Conservation (phyloP, 2,797 vertebrate genomes). For the Tragelaphus oryx region DNA sequence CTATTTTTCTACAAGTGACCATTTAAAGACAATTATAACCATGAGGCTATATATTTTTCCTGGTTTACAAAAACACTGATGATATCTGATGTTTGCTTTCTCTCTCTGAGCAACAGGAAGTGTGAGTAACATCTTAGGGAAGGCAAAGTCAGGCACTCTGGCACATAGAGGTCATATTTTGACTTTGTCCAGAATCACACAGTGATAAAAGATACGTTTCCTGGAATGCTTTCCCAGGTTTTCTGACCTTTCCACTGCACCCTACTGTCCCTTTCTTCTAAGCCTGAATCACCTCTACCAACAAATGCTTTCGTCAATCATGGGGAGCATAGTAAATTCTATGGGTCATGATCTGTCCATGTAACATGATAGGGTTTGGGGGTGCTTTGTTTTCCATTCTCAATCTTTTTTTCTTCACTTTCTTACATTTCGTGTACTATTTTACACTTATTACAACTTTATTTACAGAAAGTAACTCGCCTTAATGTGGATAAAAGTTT, state of each 20-base stretch:
- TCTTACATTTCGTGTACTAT: neutral
- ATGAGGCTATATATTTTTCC: neutral
- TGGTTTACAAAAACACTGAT: neutral
- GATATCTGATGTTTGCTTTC: neutral
- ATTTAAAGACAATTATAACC: neutral
- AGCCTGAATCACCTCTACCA: neutral
- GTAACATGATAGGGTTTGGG: neutral
- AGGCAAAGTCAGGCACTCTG: too few relatives aligned
- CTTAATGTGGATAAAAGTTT: neutral
- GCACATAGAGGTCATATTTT: neutral
- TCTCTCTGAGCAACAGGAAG: neutral
- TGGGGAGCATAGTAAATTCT: rapidly evolving
- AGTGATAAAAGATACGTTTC: neutral
- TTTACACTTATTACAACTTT: neutral
- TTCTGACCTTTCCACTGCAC: rapidly evolving
- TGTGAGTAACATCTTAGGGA: too few relatives aligned
- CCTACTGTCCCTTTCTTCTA: neutral
- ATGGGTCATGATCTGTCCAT: neutral
- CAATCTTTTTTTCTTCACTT: neutral
- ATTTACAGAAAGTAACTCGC: neutral
- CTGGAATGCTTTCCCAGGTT: neutral
- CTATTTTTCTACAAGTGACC: neutral
- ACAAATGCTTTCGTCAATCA: rapidly evolving
- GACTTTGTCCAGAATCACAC: neutral
- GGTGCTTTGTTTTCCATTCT: rapidly evolving